These are phyloP conservation scores for Pilophorus perplexus DNA, from an alignment of 2,888 invertebrate genomes.

Conservation along the genomic window DNA sequence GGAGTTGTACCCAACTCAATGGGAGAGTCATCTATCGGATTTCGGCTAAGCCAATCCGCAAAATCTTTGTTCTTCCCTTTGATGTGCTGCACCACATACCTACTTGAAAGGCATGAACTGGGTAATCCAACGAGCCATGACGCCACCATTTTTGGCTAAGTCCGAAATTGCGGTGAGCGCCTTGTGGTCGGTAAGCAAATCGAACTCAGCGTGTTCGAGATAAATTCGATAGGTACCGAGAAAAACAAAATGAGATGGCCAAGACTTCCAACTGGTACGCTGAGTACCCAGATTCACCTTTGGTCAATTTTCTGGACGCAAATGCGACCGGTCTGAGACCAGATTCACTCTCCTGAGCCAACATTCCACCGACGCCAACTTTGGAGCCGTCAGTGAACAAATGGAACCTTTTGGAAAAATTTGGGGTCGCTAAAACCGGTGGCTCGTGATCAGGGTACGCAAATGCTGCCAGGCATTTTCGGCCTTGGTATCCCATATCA, in stretches of 20 bases:
- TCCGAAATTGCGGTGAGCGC: not conserved
- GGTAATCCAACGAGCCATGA: not conserved
- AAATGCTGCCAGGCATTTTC: constrained; percentile 18
- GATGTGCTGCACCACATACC: not conserved
- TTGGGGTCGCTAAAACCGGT: constrained; percentile 18
- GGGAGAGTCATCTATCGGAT: not conserved
- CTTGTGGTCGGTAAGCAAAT: not conserved
- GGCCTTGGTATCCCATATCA: too few species aligned
- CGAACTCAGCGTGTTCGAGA: constrained; percentile 7
- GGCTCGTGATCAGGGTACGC: constrained; percentile 1
- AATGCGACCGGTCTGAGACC: constrained; percentile 15
- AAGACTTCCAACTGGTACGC: constrained; percentile 15
- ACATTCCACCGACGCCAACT: constrained; percentile 1
- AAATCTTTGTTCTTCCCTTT: not conserved
- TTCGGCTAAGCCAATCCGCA: constrained; percentile 1
- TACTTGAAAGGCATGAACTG: constrained; percentile 20
- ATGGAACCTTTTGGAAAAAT: constrained; percentile 12
- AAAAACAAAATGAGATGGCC: not conserved
- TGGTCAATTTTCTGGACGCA: not conserved
- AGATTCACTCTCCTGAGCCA: not conserved
- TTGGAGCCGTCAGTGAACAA: constrained; percentile 14
- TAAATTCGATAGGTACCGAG: not conserved
- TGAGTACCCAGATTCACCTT: not conserved
- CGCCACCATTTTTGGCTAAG: constrained; percentile 10
- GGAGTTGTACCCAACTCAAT: not conserved